Evolutionary conservation across 1,140 invertebrate species (phyloP), one percentile per base, ranked within the genome.

Genomic region (Drosophila tropicalis): DNA sequence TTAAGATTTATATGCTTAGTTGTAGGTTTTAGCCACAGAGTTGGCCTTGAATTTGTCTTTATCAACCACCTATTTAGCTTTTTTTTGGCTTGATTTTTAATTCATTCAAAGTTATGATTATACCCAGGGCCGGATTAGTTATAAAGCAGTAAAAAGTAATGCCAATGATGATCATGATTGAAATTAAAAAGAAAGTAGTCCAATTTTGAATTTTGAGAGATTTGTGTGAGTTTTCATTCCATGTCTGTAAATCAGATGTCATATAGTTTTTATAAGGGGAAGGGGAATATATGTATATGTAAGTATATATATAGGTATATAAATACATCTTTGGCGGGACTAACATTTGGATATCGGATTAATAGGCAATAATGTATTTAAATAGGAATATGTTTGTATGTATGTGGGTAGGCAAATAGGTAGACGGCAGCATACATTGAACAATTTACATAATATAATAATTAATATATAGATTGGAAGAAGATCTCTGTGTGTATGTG

Each of bases 391-490:
- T 12, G 36, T 39, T 12, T 47, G 17, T 22, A 39, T 12, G 36
- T 39, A 36, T 47, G 17, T 15, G 17, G 44, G 19, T 22, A 51
- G 44, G 44, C 44, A 51, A 10, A 51, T 51, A 51, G 44, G 17
- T 51, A 51, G 44, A 51, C 44, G 44, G 44, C 44, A 19, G 44
- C 44, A 51, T 51, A 51, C 44, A 51, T 51, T 51, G 44, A 51
- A 51, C 44, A 51, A 51, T 51, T 51, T 51, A 51, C 44, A 51
- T 51, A 51, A 51, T 51, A 51, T 51, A 51, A 51, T 51, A 17
- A 51, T 51, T 51, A 22, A 51, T 51, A 51, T 51, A 51, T 51
- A 51, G 15, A 47, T 51, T 22, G 44, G 17, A 17, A 32, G 56
- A 51, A 22, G 17, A 51, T 10, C 12, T 51, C 1, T 12, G 12